These are phyloP conservation scores for Sphaerodactylus townsendi DNA, from an alignment of 2,113 vertebrate species.

Conservation along the genomic window DNA sequence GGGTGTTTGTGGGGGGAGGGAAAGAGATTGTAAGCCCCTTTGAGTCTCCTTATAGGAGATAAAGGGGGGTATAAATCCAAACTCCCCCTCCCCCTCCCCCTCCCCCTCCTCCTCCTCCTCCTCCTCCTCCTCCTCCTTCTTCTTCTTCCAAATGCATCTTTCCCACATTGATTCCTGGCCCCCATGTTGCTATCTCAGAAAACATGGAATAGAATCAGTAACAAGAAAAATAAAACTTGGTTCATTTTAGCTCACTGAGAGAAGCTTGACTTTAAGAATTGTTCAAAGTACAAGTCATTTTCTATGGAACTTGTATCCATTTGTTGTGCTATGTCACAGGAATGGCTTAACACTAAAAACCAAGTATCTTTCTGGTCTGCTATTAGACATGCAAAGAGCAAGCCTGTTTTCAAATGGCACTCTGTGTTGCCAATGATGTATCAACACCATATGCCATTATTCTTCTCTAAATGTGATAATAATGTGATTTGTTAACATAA, in stretches of 20 bases:
- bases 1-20: too few species aligned
- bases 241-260: neutral
- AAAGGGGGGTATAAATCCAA: too few species aligned
- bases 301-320: neutral
- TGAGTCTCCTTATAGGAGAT: too few species aligned
- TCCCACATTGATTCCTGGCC: neutral
- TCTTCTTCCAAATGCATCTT: neutral
- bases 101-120: too few species aligned
- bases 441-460: slow-evolving; percentile 65
- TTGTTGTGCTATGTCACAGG: slow-evolving; percentile 23
- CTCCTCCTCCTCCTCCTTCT: too few species aligned
- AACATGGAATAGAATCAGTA: neutral
- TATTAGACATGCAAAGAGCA: slow-evolving; percentile 62
- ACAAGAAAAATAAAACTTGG: neutral
- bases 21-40: too few species aligned
- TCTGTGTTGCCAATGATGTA: slow-evolving; percentile 63
- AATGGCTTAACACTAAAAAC: slow-evolving; percentile 32
- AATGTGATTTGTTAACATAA: slow-evolving; percentile 76
- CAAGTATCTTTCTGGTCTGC: slow-evolving; percentile 41
- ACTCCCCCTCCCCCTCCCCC: too few species aligned
- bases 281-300: neutral
- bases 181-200: neutral
- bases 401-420: slow-evolving; percentile 63
- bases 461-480: slow-evolving; percentile 73
- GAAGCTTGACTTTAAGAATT: neutral